Evolutionary conservation across 2,113 vertebrate species (phyloP), one percentile per base, ranked within the genome.

Genomic region (Vanacampus margaritifer): DNA sequence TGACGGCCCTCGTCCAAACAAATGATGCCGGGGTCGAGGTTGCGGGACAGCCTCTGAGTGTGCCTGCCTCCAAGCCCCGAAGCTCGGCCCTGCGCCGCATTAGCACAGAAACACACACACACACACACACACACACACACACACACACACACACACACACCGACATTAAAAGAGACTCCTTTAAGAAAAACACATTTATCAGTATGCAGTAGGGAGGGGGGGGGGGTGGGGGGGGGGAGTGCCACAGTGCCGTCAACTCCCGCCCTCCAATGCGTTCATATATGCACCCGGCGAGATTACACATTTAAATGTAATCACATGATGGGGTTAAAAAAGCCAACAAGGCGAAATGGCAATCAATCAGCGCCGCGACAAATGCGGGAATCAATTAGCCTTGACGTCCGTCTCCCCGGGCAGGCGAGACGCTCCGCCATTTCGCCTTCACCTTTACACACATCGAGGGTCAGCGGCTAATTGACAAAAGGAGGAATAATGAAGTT

Each of bases 1-100:
- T 91, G 90, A 92, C 89, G 89, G 89, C 85, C 83, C 89, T 89
- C 89, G 79, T 87, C 88, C 89, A 91, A 91, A 92, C 88, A 91
- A 91, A 92, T 92, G 90, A 90, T 89, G 83, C 79, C 63, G 84
- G 79, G 90, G 90, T 92, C 88, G 87, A 89, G 90, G 90, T 90
- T 88, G 88, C 71, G 36, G 85, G 87, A 78, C 85, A 82, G 87
- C 85, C 90, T 90, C 75, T 16, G 79, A 86, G 87, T 80, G 76
- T 77, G 88, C 78, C 83, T 64, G 80, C 81, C 83, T 76, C 50
- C 43, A 78, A 82, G 74, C 85, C 74, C 24, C 63, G 78, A 43
- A 37, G 71, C 77, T 62, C 5, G 35, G 76, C 72, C 67, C 81
- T 78, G 85, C 80, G 64, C 69, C 69, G 79, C 84, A 89, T 87